Percentiles rank a stretch among this genome's conserved stretches.
Evolutionary conservation across 2,888 invertebrate genomes (phyloP).

Genomic region (Epistrophella euchroma): DNA sequence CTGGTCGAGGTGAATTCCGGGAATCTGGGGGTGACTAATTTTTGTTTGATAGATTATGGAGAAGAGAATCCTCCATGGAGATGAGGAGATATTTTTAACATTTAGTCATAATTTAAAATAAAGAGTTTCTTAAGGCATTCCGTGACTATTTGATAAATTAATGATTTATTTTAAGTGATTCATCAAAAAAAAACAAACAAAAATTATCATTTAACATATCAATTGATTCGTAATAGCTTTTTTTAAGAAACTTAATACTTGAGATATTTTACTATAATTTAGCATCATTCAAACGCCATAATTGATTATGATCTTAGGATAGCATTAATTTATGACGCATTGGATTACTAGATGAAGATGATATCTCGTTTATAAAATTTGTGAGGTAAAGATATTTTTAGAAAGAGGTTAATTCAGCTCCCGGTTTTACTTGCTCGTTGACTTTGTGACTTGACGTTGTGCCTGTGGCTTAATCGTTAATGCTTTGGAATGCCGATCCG

Average conservation of each 20-base stretch:
- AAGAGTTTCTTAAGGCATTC: neutral
- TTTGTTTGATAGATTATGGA: neutral
- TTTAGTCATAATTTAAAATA: conserved; percentile 23
- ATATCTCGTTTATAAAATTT: too few species aligned
- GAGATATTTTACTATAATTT: neutral
- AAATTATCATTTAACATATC: conserved; percentile 9
- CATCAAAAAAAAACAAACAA: neutral
- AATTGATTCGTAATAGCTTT: conserved; percentile 10
- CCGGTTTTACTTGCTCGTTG: too few species aligned
- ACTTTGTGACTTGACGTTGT: too few species aligned
- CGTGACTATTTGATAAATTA: conserved; percentile 3
- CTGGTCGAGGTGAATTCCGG: conserved; percentile 15
- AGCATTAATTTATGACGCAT: too few species aligned
- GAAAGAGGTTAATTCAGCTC: too few species aligned
- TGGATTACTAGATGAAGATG: too few species aligned
- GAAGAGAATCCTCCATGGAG: conserved; percentile 6
- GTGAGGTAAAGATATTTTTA: too few species aligned
- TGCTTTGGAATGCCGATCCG: too few species aligned
- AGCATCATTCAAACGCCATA: neutral
- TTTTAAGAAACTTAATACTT: conserved; percentile 10
- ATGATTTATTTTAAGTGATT: conserved; percentile 12
- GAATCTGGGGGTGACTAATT: conserved; percentile 34
- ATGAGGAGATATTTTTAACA: conserved; percentile 5
- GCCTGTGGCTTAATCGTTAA: too few species aligned
- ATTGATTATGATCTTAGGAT: too few species aligned